A percentile compares a stretch with the other conserved stretches of the same genome.
phyloP scores from a whole-genome alignment of 1,140 invertebrate genomes.

The Drosophila bocki region DNA sequence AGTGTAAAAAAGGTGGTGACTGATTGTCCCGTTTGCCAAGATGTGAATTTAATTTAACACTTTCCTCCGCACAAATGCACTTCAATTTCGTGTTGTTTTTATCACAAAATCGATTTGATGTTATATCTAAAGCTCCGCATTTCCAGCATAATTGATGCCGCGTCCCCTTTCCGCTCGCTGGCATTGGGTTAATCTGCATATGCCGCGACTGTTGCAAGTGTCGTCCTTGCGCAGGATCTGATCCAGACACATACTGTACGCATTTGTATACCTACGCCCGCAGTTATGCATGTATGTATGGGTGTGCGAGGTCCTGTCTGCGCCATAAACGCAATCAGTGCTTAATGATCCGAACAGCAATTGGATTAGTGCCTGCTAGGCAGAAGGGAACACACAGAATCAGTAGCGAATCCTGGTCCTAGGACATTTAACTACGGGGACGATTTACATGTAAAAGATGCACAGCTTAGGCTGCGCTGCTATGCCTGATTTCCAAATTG shows the following conservation, averaged over 20 bases:
- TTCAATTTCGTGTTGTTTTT: conserved; percentile 23
- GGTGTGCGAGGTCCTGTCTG: conserved; percentile 30
- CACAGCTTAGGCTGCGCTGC: conserved; percentile 28
- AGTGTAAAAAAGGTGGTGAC: neutral
- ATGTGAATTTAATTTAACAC: conserved; percentile 52
- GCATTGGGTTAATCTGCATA: conserved; percentile 64
- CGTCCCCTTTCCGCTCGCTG: neutral
- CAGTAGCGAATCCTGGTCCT: conserved; percentile 13
- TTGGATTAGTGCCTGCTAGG: conserved; percentile 71
- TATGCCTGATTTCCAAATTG: conserved; percentile 16
- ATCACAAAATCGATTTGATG: conserved; percentile 51
- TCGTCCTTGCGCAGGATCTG: conserved; percentile 32
- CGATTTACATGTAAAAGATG: conserved; percentile 59
- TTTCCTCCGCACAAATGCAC: conserved; percentile 37
- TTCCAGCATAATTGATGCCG: conserved; percentile 46
- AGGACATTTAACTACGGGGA: conserved; percentile 5
- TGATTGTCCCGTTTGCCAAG: neutral
- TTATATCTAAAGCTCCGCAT: conserved; percentile 39
- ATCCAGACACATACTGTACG: conserved; percentile 2
- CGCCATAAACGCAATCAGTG: conserved; percentile 76
- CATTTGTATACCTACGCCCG: conserved; percentile 8
- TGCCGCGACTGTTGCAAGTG: conserved; percentile 29
- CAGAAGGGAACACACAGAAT: conserved; percentile 28
- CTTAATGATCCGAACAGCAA: conserved; percentile 76
- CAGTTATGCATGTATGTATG: neutral